Base-by-base conservation (phyloP, 2,888 invertebrate species). In the Chrysodeixis includens region DNA sequence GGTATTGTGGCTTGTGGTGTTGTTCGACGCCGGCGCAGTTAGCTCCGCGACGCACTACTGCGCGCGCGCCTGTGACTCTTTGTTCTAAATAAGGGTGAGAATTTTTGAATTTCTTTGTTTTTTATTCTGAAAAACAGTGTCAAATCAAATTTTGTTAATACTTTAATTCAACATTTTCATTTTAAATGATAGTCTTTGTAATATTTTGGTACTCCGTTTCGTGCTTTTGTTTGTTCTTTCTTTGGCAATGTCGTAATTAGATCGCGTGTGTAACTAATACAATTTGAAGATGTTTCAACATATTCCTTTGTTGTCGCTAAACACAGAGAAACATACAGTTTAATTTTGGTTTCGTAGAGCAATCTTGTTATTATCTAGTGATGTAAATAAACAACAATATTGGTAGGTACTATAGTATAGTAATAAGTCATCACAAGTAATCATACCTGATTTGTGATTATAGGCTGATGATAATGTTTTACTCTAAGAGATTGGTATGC, bases 1-100 rank as follows among this genome's bases (percentile, higher is more conserved):
- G 56, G 64, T 66, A 53, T 67, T 60, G 51, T 51, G 26, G 6
- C 26, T 26, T 26, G 26, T 26, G 26, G 2, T 26, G 26, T 26
- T 2, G 2, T 32, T 46, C 30, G 18, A 52, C 51, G 69, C 67
- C 22, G 40, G 66, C 80, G 77, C 81, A 81, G 81, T 81, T 66
- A 63, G 67, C 67, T 52, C 57, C 70, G 78, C 65, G 71, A 53
- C 61, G 49, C 55, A 65, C 53, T 22, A 55, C 62, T 71, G 83
- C 66, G 71, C 74, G 81, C 70, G 81, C 83, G 81, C 60, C 22
- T 76, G 14, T 4, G 66, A 70, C 59, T 52, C 14, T 18, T 63
- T 60, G 54, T 69, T 64, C 66, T 32, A 61, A 61, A 56, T 46
- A 66, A 74, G 70, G 82, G 79, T 80, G 54, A 79, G 80, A 54